phyloP scores from a whole-genome alignment of 2,888 invertebrate genomes.

The Alloplasta piceator region DNA sequence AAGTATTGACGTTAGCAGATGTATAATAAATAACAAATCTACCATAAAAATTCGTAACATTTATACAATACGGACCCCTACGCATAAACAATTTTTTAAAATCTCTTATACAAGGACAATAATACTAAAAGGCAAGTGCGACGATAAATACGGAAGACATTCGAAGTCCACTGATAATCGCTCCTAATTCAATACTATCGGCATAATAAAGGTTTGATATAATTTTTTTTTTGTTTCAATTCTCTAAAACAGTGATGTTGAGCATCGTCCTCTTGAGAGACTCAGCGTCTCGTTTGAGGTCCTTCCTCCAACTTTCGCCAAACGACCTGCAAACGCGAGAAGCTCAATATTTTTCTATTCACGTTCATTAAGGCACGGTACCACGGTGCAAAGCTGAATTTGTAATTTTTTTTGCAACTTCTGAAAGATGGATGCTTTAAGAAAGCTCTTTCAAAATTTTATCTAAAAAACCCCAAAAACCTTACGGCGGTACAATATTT shows the following conservation, averaged over 20 bases:
- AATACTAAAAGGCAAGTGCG: conserved; percentile 60
- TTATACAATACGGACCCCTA: conserved; percentile 54
- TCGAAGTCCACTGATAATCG: background rate
- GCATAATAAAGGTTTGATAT: conserved; percentile 49
- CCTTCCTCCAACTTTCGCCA: conserved; percentile 95
- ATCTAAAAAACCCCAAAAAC: too few relatives aligned
- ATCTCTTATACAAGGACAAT: conserved; percentile 26
- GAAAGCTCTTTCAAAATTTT: too few relatives aligned
- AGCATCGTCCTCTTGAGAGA: conserved; percentile 16
- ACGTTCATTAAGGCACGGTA: background rate
- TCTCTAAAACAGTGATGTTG: conserved; percentile 15
- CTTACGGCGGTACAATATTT: too few relatives aligned
- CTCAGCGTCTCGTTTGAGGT: conserved; percentile 85
- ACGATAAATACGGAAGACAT: conserved; percentile 5
- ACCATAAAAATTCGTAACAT: conserved; percentile 45
- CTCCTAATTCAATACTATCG: conserved; percentile 64
- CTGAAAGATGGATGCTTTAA: too few relatives aligned
- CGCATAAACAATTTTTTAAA: conserved; percentile 61
- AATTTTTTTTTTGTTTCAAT: conserved; percentile 16
- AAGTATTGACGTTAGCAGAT: conserved; percentile 52
- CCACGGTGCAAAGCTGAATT: too few relatives aligned
- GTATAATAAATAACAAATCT: conserved; percentile 57
- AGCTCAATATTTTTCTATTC: conserved; percentile 21
- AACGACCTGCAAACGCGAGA: conserved; percentile 87
- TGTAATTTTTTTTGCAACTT: too few relatives aligned